Conservation (phyloP, 2,888 invertebrate genomes). For the Hoplodrina ambigua region DNA sequence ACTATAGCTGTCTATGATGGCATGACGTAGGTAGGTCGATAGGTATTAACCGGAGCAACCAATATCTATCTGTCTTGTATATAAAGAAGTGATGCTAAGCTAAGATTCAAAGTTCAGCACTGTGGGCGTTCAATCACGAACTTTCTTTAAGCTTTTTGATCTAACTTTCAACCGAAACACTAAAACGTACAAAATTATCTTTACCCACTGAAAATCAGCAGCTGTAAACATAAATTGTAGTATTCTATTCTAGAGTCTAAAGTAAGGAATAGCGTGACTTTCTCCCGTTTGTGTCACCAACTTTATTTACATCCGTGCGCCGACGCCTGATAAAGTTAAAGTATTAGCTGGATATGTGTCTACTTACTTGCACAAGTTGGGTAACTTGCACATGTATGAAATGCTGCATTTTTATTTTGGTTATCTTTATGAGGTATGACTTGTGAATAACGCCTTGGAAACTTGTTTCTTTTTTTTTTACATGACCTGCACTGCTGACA, state of each 20-base stretch:
- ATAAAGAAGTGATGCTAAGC: conserved; percentile 7
- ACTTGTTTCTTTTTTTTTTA: conserved; percentile 16
- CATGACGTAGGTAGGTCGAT: not conserved
- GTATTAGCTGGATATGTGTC: conserved; percentile 57
- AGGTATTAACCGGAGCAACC: conserved; percentile 14
- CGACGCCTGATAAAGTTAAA: conserved; percentile 68
- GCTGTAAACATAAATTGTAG: conserved; percentile 57
- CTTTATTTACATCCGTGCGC: conserved; percentile 67
- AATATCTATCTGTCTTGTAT: conserved; percentile 23
- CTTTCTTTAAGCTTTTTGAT: conserved; percentile 31
- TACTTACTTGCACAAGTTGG: conserved; percentile 31
- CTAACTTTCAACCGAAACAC: conserved; percentile 26
- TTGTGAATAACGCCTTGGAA: not conserved
- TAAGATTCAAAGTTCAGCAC: conserved; percentile 10
- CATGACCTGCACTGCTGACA: not conserved
- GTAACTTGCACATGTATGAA: conserved; percentile 38
- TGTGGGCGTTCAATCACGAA: conserved; percentile 30
- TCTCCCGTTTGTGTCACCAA: conserved; percentile 65
- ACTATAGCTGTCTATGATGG: conserved; percentile 5
- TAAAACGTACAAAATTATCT: conserved; percentile 49
- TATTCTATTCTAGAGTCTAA: conserved; percentile 53
- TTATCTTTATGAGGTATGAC: conserved; percentile 11
- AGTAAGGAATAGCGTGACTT: conserved; percentile 63
- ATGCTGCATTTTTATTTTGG: conserved; percentile 44
- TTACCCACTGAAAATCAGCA: conserved; percentile 43